phyloP scores from a whole-genome alignment of 2,113 vertebrate genomes.

The Myxocyprinus asiaticus region DNA sequence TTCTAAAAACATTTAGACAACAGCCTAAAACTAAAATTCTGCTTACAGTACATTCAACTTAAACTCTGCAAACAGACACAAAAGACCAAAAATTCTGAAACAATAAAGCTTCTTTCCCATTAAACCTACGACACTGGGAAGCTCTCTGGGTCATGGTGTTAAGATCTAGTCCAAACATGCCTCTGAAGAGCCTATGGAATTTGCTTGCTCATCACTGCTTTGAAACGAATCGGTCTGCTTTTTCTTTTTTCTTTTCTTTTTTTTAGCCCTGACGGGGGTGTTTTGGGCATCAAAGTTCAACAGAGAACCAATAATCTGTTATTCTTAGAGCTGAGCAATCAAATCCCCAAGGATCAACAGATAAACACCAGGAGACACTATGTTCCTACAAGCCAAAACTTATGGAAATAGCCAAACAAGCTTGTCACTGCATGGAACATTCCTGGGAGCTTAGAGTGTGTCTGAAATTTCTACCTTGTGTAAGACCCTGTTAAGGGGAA shows the following conservation, averaged over 20 bases:
- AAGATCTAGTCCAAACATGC: slow-evolving; percentile 67
- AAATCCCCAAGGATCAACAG: slow-evolving; percentile 25
- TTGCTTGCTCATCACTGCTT: slow-evolving; percentile 64
- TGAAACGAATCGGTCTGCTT: slow-evolving; percentile 57
- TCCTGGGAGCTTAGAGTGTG: slow-evolving; percentile 67
- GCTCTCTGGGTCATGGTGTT: slow-evolving; percentile 67
- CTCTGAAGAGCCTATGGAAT: slow-evolving; percentile 59
- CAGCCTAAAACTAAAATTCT: neutral
- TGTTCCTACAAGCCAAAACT: slow-evolving; percentile 31
- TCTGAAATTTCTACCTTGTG: slow-evolving; percentile 60
- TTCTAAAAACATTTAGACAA: neutral
- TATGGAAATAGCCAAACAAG: slow-evolving; percentile 38
- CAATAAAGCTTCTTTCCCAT: slow-evolving; percentile 14
- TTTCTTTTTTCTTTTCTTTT: too few relatives aligned
- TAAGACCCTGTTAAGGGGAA: slow-evolving; percentile 59
- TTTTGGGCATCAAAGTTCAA: slow-evolving; percentile 28
- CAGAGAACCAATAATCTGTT: slow-evolving; percentile 22
- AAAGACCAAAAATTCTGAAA: slow-evolving; percentile 12
- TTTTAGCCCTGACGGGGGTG: slow-evolving; percentile 6
- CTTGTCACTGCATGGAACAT: slow-evolving; percentile 60
- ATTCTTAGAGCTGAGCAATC: slow-evolving; percentile 22
- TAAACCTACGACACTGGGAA: slow-evolving; percentile 35
- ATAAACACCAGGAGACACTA: slow-evolving; percentile 25
- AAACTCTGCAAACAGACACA: neutral
- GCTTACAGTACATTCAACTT: too few relatives aligned